Evolutionary conservation across 2,888 invertebrate genomes (phyloP), one percentile per base, ranked within the genome.

Genomic region (Melanostoma mellinum): DNA sequence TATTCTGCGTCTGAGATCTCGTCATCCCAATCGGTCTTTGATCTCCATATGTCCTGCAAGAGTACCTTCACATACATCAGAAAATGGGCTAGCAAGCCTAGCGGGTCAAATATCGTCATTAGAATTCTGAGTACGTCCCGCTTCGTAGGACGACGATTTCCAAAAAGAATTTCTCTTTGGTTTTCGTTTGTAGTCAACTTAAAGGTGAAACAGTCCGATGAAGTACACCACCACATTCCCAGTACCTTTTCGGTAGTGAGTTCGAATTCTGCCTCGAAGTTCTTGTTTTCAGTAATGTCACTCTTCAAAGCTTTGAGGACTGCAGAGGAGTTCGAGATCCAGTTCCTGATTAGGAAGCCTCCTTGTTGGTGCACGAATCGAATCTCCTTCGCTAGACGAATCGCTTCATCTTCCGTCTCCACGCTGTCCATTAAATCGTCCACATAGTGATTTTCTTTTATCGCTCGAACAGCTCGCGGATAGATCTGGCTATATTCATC

Each of bases 181-280:
- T 3, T 20, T 6, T 2, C 3, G 5, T n/a, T 38, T 3, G 36
- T n/a, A 6, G n/a, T 55, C 6, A 53, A 9, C 35, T 36, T 55
- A 38, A 36, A 55, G 2, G 36, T 55, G 20, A 55, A 55, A 5
- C 55, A 55, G 6, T 36, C 38, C 2, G 36, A 36, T 33, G 42
- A 5, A 0, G 42, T 58, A n/a, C 58, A 42, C 42, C 58, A 58
- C 40, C 58, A 42, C 56, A 56, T 56, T 10, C 56, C 56, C 4
- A 58, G 42, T 1, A 58, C 58, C 33, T 58, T 42, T 44, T 58
- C 58, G 0, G 58, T 58, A 10, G 32, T n/a, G 42, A 58, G 9
- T 3, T 58, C 32, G 0, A 58, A 4, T 6, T 58, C 58, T 0
- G 42, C 0, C 1, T 2, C 30, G 5, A 56, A n/a, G 6, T 40